These are phyloP conservation scores for Mormyrus proboscirostris DNA, from an alignment of 2,797 vertebrate species.

Conservation along the genomic window DNA sequence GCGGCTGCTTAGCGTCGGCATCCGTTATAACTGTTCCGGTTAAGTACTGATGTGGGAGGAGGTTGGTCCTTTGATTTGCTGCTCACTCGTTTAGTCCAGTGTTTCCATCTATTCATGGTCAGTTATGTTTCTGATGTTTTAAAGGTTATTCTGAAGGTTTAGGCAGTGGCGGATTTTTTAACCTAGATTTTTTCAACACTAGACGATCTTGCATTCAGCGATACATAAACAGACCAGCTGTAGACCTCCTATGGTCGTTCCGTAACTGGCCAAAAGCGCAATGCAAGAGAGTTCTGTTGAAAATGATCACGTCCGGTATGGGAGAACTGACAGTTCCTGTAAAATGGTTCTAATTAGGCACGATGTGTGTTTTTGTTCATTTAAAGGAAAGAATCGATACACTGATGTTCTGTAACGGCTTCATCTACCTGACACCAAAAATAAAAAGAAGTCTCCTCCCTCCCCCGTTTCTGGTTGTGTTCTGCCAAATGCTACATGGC, in stretches of 20 bases:
- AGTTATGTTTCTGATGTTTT: not conserved
- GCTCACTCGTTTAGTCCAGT: not conserved
- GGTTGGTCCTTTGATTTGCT: not conserved
- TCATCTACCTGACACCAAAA: slow-evolving; percentile 67
- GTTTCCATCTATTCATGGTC: not conserved
- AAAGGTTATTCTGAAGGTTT: not conserved
- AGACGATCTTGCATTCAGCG: not conserved
- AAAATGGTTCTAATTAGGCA: slow-evolving; percentile 77
- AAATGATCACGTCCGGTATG: slow-evolving; percentile 74
- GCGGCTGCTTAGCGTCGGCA: not conserved
- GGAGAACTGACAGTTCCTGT: slow-evolving; percentile 78
- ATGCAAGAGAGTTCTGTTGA: slow-evolving; percentile 67
- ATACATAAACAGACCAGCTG: not conserved
- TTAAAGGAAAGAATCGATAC: slow-evolving; percentile 77
- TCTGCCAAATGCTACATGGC: slow-evolving; percentile 59
- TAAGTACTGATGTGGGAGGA: not conserved
- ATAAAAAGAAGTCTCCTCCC: slow-evolving; percentile 16
- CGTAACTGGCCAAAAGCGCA: not conserved
- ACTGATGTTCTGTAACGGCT: slow-evolving; percentile 77
- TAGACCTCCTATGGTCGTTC: not conserved
- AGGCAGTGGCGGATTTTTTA: not conserved
- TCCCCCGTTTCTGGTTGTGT: slow-evolving; percentile 22
- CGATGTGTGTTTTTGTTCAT: slow-evolving; percentile 76
- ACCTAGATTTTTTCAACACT: not conserved
- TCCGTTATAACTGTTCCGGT: not conserved